Evolutionary conservation across 2,113 vertebrate genomes (phyloP), one percentile per base, ranked within the genome.

Genomic region (Siniperca chuatsi): DNA sequence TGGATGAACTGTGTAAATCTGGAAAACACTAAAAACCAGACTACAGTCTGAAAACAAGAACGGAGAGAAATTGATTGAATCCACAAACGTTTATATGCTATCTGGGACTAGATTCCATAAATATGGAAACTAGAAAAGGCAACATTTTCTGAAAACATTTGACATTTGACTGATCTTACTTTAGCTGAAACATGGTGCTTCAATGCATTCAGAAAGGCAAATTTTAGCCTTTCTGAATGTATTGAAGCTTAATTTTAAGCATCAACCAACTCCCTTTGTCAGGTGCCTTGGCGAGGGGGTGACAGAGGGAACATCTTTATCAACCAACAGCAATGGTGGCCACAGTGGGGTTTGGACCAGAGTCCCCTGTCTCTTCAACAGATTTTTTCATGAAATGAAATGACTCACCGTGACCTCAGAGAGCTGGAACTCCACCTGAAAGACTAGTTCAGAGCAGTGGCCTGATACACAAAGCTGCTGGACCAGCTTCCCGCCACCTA

Each of bases 341-440:
- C 11, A 50, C 20, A 16, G 21, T 11, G 35, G 8, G 2, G 37
- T 23, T 9, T 7, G 37, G 7, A 69, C 18, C 18, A 44, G n/a
- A 78, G 25, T 35, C 6, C n/a, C 46, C 50, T 29, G 37, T 37
- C 65, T 70, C 29, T 40, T 23, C 33, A 76, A 25, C 4, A 20
- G 0, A 25, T 58, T 29, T 6, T 37, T 57, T 44, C 6, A 40
- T 9, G 2, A 66, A 52, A 68, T 15, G 55, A 25, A 50, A 55
- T 4, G 21, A 81, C 87, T 96, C 96, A 98, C 98, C 96, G 94
- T 93, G 55, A 88, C 85, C 89, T 97, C 95, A 57, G 96, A 93
- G 58, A 97, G 84, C 66, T 96, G 92, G 90, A 99, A 98, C 92
- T 98, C 97, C 75, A 98, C 60, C 13, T 97, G 95, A 93, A 99